Percentiles rank a stretch among this genome's conserved stretches.
Conservation (phyloP, 2,113 vertebrate species). For the Amblyornis subalaris region DNA sequence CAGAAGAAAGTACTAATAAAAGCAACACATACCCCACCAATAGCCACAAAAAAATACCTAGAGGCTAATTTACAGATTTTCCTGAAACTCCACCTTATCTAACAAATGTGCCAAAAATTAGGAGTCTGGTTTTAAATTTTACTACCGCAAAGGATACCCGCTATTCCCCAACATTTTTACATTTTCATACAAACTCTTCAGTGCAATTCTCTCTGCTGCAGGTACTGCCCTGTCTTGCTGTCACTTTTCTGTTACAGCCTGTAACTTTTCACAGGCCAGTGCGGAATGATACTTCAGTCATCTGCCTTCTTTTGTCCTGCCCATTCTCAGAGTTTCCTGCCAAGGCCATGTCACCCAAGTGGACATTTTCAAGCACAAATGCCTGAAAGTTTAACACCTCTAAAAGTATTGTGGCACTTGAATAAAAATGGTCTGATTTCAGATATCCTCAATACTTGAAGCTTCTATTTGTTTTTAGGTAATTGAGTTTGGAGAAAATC, state of each 20-base stretch:
- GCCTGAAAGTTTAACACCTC: background rate
- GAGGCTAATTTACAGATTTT: background rate
- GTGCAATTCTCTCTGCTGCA: background rate
- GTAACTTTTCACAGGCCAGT: background rate
- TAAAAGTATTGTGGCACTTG: background rate
- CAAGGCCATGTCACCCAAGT: fast-evolving
- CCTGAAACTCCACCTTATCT: background rate
- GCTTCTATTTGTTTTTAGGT: background rate
- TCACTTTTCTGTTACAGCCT: background rate
- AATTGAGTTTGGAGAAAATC: background rate
- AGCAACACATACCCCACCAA: background rate
- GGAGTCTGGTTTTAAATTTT: background rate
- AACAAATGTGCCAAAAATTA: background rate
- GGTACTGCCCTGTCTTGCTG: background rate
- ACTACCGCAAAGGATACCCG: background rate
- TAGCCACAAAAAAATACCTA: background rate
- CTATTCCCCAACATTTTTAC: background rate
- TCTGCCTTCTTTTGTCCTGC: background rate
- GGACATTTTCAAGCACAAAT: background rate
- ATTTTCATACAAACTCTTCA: background rate
- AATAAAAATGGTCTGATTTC: background rate
- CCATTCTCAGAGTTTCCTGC: background rate
- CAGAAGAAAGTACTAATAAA: background rate
- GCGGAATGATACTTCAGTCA: background rate
- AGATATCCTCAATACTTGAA: background rate